Percentiles rank a stretch among this genome's conserved stretches.
Conservation (phyloP, 2,888 invertebrate species). For the Eilema depressum region DNA sequence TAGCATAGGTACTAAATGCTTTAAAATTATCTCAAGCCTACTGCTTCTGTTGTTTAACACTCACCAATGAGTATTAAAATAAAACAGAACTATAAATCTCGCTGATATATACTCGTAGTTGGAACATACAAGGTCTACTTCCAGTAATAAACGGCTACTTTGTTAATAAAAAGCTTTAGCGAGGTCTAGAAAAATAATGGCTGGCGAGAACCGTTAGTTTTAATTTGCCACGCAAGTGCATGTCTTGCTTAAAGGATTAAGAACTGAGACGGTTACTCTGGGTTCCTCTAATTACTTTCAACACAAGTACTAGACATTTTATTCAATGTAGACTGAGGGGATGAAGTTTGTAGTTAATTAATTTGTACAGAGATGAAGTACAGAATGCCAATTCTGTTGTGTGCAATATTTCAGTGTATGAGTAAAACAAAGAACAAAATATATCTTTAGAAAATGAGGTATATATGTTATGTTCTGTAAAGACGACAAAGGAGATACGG, state of each 20-base stretch:
- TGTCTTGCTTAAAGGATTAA: conserved; percentile 45
- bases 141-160: not conserved
- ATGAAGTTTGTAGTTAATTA: not conserved
- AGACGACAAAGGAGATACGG: too few relatives aligned
- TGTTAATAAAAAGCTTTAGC: conserved; percentile 17
- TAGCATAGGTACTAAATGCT: too few relatives aligned
- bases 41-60: not conserved
- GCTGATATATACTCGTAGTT: not conserved
- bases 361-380: conserved; percentile 4
- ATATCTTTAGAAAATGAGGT: not conserved
- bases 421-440: not conserved
- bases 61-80: not conserved
- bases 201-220: conserved; percentile 34
- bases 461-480: not conserved
- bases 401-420: not conserved
- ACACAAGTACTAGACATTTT: conserved; percentile 25
- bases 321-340: conserved; percentile 10
- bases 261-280: conserved; percentile 21
- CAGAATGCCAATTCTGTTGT: not conserved
- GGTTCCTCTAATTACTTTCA: conserved; percentile 37
- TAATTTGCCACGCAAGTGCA: conserved; percentile 46
- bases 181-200: conserved; percentile 23
- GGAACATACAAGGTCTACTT: not conserved
- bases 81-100: not conserved
- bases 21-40: too few relatives aligned